Conservation (phyloP, 2,113 vertebrate species). For the Fulmarus glacialis region DNA sequence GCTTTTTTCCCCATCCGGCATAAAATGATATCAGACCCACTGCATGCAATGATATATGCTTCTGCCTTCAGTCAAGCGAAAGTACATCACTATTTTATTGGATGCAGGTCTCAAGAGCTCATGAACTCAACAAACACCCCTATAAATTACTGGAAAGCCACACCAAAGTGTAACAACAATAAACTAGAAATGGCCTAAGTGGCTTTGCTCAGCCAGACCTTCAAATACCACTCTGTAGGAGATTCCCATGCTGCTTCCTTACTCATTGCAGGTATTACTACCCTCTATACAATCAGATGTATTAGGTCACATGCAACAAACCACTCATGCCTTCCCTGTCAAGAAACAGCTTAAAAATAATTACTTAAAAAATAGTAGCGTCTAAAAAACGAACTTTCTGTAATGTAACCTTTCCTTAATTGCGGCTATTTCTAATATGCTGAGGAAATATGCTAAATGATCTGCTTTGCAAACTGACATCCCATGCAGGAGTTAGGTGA, state of each 20-base stretch:
- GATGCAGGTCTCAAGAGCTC: constrained; percentile 73
- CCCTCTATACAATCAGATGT: not conserved
- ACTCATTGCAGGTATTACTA: not conserved
- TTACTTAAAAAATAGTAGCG: not conserved
- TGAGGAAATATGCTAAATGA: not conserved
- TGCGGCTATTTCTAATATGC: not conserved
- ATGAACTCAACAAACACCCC: constrained; percentile 73
- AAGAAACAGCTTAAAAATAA: not conserved
- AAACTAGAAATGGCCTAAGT: constrained; percentile 71
- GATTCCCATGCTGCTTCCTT: not conserved
- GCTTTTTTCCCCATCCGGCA: constrained; percentile 58
- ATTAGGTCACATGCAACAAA: not conserved
- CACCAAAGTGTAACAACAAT: constrained; percentile 66
- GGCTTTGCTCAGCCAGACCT: constrained; percentile 32
- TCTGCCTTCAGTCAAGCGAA: constrained; percentile 76
- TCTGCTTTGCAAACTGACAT: not conserved
- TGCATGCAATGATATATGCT: constrained; percentile 72
- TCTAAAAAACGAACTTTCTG: not conserved
- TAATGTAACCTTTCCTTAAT: not conserved
- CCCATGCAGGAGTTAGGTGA: not conserved
- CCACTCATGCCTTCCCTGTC: fast-evolving
- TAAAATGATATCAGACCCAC: constrained; percentile 76
- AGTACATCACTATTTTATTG: constrained; percentile 75
- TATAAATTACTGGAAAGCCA: constrained; percentile 74
- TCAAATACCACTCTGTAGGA: not conserved